These are phyloP conservation scores for Drusus annulatus DNA, from an alignment of 1,140 invertebrate species.

Conservation along the genomic window DNA sequence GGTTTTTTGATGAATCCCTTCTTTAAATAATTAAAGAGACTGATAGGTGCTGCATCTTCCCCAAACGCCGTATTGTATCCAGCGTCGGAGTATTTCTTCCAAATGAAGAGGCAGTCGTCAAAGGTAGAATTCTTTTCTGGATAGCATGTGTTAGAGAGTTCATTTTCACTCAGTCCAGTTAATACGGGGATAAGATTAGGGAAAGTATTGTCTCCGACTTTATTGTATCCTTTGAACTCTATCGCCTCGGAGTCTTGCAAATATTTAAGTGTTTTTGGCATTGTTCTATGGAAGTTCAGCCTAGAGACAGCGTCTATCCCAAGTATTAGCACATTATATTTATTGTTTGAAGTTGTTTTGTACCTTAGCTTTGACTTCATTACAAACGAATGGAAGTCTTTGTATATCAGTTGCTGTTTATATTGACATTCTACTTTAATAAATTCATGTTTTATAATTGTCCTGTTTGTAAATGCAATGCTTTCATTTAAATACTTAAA, in stretches of 20 bases:
- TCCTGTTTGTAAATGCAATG: slow-evolving; percentile 65
- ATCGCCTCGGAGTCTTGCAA: slow-evolving; percentile 76
- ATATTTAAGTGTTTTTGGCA: slow-evolving; percentile 80
- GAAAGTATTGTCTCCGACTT: slow-evolving; percentile 88
- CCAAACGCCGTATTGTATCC: slow-evolving; percentile 85
- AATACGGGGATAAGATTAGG: slow-evolving; percentile 85
- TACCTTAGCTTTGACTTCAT: slow-evolving; percentile 66
- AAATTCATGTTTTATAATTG: slow-evolving; percentile 73
- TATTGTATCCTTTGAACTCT: slow-evolving; percentile 85
- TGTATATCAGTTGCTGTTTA: slow-evolving; percentile 71
- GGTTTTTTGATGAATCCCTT: slow-evolving; percentile 84
- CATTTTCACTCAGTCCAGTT: slow-evolving; percentile 76
- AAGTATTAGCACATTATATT: slow-evolving; percentile 81
- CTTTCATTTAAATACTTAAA: slow-evolving; percentile 67
- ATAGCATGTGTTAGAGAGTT: slow-evolving; percentile 76
- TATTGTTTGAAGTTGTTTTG: slow-evolving; percentile 41
- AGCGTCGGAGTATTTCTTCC: slow-evolving; percentile 80
- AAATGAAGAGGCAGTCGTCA: slow-evolving; percentile 82
- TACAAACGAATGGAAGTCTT: slow-evolving; percentile 80
- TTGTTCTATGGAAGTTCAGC: slow-evolving; percentile 86
- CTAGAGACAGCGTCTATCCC: slow-evolving; percentile 90
- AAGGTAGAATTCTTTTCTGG: slow-evolving; percentile 69
- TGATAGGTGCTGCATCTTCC: slow-evolving; percentile 82
- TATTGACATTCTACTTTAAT: slow-evolving; percentile 75
- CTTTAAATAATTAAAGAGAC: slow-evolving; percentile 87